Conservation (phyloP, 1,140 invertebrate genomes). For the Caenorhabditis briggsae region DNA sequence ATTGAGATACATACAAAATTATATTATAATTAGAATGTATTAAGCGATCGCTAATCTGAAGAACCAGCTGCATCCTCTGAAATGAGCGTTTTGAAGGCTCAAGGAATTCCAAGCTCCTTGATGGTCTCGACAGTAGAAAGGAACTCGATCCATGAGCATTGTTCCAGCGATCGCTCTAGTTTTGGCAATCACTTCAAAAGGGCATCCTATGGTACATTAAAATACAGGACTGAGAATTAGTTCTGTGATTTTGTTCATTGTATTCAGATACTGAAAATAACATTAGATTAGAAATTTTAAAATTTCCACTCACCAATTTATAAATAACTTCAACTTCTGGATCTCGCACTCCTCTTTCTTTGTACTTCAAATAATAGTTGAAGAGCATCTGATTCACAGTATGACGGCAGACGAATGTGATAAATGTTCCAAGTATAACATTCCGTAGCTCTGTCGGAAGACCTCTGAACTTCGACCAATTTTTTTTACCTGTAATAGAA, state of each 20-base stretch:
- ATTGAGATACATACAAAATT: no score
- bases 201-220: constrained; percentile 1
- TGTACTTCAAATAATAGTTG: neutral
- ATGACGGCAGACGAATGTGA: neutral
- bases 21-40: no score
- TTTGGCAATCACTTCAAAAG: neutral
- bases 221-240: neutral
- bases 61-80: neutral
- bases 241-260: neutral
- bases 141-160: neutral
- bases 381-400: neutral
- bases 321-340: neutral
- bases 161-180: neutral
- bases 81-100: neutral
- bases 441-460: neutral
- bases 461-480: neutral
- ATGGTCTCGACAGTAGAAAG: neutral
- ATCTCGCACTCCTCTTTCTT: neutral
- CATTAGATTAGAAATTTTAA: neutral
- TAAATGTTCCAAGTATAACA: neutral
- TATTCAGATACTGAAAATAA: neutral
- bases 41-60: neutral
- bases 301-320: neutral
- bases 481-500: neutral
- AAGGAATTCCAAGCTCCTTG: neutral